These are phyloP conservation scores for Palythoa caribaeorum DNA, from an alignment of 92 coral and sea anemone genomes.

Conservation along the genomic window DNA sequence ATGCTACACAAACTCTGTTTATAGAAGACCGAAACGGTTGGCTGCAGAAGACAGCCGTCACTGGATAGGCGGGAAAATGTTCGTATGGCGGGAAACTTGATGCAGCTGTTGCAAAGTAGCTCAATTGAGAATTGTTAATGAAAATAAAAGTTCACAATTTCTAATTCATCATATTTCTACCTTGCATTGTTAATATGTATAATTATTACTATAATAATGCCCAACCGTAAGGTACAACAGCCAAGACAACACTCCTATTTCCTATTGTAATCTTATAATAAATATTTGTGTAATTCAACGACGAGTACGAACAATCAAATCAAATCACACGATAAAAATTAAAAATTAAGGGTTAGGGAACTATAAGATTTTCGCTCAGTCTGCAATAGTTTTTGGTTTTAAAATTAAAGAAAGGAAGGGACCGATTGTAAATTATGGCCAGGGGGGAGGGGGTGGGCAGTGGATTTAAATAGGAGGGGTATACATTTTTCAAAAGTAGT, in stretches of 20 bases:
- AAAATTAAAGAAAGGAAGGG: not conserved
- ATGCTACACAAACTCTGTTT: not conserved
- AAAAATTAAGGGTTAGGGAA: not conserved
- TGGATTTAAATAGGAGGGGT: not conserved
- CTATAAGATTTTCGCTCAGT: not conserved
- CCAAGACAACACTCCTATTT: slow-evolving; percentile 1
- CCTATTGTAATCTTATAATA: not conserved
- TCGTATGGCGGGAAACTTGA: slow-evolving; percentile 1
- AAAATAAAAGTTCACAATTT: slow-evolving; percentile 1
- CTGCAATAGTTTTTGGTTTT: not conserved
- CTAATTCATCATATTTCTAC: slow-evolving; percentile 3
- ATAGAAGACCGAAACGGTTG: not conserved
- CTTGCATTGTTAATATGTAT: not conserved
- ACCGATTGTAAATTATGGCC: not conserved
- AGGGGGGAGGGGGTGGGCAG: not conserved
- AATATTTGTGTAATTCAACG: not conserved
- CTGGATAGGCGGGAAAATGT: not conserved
- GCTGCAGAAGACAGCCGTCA: slow-evolving; percentile 9
- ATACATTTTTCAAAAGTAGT: not conserved
- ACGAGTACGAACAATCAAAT: not conserved
- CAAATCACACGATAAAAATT: not conserved
- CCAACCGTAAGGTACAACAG: not conserved
- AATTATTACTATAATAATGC: not conserved
- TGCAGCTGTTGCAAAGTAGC: slow-evolving; percentile 1
- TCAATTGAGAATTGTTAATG: not conserved